These are phyloP conservation scores for Lanius collurio DNA, from an alignment of 2,113 vertebrate genomes.

Conservation along the genomic window DNA sequence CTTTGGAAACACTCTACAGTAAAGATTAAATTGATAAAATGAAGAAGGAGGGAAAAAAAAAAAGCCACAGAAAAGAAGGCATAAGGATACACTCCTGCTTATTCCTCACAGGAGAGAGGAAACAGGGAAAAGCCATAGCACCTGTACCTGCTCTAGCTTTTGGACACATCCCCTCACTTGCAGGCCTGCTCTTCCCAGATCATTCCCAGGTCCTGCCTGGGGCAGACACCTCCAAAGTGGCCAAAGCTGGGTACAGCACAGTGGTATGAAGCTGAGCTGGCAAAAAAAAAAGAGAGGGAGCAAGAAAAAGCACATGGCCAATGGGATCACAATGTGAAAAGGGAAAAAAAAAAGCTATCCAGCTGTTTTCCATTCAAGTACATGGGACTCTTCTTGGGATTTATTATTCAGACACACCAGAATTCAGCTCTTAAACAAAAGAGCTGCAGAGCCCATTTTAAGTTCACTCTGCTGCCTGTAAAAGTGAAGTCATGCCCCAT, in stretches of 20 bases:
- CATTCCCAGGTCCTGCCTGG: neutral
- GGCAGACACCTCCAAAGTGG: neutral
- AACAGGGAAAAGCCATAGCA: neutral
- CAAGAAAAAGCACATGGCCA: neutral
- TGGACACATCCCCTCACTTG: rapidly evolving
- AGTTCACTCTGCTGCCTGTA: neutral
- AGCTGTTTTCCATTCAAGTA: neutral
- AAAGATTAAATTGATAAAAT: neutral
- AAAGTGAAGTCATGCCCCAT: neutral
- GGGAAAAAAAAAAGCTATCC: neutral
- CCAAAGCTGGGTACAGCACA: rapidly evolving
- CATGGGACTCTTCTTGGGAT: neutral
- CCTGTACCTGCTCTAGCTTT: rapidly evolving
- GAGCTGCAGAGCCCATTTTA: neutral
- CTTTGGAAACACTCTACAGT: neutral
- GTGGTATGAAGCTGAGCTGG: neutral
- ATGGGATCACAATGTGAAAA: neutral
- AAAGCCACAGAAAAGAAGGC: neutral
- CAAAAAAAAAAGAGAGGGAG: neutral
- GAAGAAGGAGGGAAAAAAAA: rapidly evolving
- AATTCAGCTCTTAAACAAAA: neutral
- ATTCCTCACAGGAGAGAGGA: neutral
- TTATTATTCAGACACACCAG: neutral
- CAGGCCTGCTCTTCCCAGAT: neutral
- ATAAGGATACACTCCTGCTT: neutral